Percentiles rank a stretch among this genome's conserved stretches.
These are phyloP conservation scores for Ahaetulla prasina DNA, from an alignment of 2,113 vertebrate species.

Conservation along the genomic window DNA sequence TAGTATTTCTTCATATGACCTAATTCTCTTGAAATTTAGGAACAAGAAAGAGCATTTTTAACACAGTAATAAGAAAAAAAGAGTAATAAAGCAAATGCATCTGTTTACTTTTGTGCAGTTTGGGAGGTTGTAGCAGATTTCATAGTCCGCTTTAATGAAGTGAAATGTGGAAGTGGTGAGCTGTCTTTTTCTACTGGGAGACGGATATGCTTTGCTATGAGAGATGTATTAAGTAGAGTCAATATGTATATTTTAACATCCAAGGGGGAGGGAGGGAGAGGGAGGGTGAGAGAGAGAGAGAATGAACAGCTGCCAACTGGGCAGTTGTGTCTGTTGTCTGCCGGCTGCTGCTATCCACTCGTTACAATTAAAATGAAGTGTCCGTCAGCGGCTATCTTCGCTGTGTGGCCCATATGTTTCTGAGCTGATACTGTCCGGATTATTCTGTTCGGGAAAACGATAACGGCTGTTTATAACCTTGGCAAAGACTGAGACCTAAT, in stretches of 20 bases:
- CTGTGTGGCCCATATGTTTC: conserved; percentile 98
- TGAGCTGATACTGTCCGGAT: conserved; percentile 95
- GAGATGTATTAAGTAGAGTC: neutral
- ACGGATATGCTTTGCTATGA: neutral
- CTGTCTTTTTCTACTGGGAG: neutral
- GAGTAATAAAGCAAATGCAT: neutral
- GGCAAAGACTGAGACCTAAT: conserved; percentile 96
- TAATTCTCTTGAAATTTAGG: neutral
- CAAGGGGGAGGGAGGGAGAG: conserved; percentile 11
- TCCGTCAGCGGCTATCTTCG: conserved; percentile 92
- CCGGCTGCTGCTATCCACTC: conserved; percentile 78
- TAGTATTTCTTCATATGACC: neutral
- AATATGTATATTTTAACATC: conserved; percentile 20
- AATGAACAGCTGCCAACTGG: conserved; percentile 62
- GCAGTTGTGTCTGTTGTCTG: conserved; percentile 69
- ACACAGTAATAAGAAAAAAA: too few relatives aligned
- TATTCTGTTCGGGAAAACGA: conserved; percentile 93
- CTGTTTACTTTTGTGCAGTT: neutral
- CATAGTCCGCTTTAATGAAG: neutral
- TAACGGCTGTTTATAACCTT: conserved; percentile 99
- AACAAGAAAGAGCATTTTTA: neutral
- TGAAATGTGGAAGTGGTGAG: neutral
- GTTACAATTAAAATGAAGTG: conserved; percentile 96
- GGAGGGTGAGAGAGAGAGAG: conserved; percentile 40
- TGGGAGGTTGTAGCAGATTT: neutral